Base-by-base conservation (phyloP, 2,888 invertebrate species). In the Schizaphis graminum region DNA sequence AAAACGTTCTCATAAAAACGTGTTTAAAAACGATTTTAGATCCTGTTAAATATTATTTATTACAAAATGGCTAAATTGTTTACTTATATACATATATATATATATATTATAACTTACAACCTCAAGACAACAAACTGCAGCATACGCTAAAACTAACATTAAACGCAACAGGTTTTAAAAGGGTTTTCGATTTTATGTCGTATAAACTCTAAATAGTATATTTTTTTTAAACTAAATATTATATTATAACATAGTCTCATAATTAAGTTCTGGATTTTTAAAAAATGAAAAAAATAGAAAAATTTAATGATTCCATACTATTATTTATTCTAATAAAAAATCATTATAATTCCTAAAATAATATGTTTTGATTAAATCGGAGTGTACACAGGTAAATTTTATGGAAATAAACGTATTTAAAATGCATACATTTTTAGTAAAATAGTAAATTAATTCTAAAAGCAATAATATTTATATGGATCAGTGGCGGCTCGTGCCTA, bases 31-130 rank as follows among this genome's bases (percentile, higher is more conserved):
- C 26, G 35, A 26, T 92, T 92, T 92, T 49, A 88, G 49, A 49
- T 88, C 67, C 87, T 49, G 87, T 92, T 53, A 88, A 92, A 88
- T 92, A 92, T 88, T 92, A 88, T 88, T 92, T 88, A 92, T 92
- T 53, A 67, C 87, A 53, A 88, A 88, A 49, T 88, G 35, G 53
- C 67, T 88, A 87, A 41, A 41, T 88, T 88, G 53, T 88, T 88
- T 21, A 53, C 87, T 92, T 87, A 61, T 61, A 87, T 57, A 49
- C 26, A 67, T 67, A 88, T 41, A 87, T 57, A 49, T 16, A 67
- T 61, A 88, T 56, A 89, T 56, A 41, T 88, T 91, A 49, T 86
- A 88, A 53, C 86, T 87, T 61, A 87, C 49, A 87, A 61, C 56
- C 92, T 87, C 88, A 88, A 88, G 44, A 92, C 88, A 88, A 77